phyloP scores from a whole-genome alignment of 37 sponge, comb jelly and placozoan genomes.

The Diacarnus erythraeanus region DNA sequence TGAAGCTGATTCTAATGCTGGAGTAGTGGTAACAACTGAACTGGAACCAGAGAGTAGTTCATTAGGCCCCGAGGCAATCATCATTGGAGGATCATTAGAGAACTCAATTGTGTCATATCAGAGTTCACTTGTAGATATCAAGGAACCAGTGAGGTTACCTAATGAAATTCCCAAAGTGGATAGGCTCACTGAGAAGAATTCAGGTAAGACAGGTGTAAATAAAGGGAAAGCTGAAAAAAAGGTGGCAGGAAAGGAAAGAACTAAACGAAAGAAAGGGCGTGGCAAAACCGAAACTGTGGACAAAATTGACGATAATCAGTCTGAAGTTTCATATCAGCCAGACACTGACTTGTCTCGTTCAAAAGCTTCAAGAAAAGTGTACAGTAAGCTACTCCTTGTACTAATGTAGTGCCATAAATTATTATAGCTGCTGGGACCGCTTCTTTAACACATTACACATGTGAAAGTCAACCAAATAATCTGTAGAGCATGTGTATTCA shows the following conservation, averaged over 20 bases:
- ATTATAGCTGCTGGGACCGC: no score
- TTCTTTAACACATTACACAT: no score
- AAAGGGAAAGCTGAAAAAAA: conserved; percentile 11
- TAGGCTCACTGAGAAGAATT: neutral
- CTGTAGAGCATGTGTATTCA: no score
- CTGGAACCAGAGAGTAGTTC: neutral
- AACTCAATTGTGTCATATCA: neutral
- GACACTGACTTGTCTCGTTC: conserved; percentile 58
- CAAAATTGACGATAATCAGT: conserved; percentile 38
- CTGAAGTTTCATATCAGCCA: conserved; percentile 40
- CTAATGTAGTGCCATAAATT: no score
- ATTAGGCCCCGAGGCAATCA: neutral
- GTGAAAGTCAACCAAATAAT: no score
- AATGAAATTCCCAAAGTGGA: neutral
- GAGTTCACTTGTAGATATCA: neutral
- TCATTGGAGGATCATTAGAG: neutral
- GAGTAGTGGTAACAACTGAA: neutral
- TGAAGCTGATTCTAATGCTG: no score
- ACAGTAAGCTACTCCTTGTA: no score
- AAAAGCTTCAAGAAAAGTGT: conserved; percentile 40
- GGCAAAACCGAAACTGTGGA: conserved; percentile 1
- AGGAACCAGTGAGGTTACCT: neutral
- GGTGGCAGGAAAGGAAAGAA: neutral
- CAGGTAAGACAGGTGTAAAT: conserved; percentile 7
- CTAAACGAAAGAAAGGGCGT: neutral